A percentile compares a stretch with the other conserved stretches of the same genome.
phyloP scores from a whole-genome alignment of 1,140 invertebrate genomes.

The Drosophila sechellia region DNA sequence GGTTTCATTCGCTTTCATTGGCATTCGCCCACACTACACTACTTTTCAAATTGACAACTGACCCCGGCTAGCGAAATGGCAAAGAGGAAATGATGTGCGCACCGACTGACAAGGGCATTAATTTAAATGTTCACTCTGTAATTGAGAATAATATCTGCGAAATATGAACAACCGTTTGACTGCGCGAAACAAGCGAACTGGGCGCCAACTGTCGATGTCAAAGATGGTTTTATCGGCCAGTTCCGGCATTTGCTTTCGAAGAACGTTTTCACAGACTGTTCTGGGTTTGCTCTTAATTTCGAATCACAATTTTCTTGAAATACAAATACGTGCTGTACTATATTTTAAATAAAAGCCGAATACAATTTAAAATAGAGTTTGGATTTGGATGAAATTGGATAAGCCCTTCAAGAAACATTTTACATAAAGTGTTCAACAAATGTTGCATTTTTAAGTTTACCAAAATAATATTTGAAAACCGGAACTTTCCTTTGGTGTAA shows the following conservation, averaged over 20 bases:
- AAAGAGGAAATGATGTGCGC: slow-evolving; percentile 30
- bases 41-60: slow-evolving; percentile 73
- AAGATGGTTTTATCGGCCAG: slow-evolving; percentile 14
- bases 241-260: slow-evolving; percentile 5
- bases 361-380: too few relatives aligned
- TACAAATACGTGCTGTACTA: too few relatives aligned
- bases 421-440: neutral
- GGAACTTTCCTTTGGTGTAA: slow-evolving; percentile 3
- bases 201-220: slow-evolving; percentile 6
- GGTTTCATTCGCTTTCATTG: slow-evolving; percentile 82
- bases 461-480: neutral
- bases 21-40: slow-evolving; percentile 55
- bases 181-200: slow-evolving; percentile 4
- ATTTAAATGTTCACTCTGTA: slow-evolving; percentile 25
- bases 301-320: neutral
- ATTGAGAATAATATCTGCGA: slow-evolving; percentile 6
- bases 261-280: neutral
- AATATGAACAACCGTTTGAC: slow-evolving; percentile 13
- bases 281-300: neutral
- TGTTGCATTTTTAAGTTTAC: neutral
- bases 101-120: slow-evolving; percentile 36
- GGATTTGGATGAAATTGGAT: too few relatives aligned
- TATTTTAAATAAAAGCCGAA: too few relatives aligned
- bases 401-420: neutral
- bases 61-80: slow-evolving; percentile 42